Conservation (phyloP, 2,113 vertebrate species). For the Python bivittatus region DNA sequence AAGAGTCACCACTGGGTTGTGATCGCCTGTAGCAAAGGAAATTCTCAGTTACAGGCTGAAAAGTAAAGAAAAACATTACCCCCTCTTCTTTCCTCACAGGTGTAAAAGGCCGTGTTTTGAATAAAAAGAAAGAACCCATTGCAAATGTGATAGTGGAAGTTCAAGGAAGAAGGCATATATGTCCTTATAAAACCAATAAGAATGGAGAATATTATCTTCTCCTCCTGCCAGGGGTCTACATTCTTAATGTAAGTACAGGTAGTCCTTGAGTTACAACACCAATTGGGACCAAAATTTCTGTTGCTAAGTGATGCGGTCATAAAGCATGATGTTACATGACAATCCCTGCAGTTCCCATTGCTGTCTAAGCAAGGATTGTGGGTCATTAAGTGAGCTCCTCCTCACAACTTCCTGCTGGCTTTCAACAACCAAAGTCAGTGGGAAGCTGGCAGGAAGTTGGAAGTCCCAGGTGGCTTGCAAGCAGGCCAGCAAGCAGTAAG, state of each 20-base stretch:
- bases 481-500: too few relatives aligned
- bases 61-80: neutral
- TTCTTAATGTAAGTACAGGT: slow-evolving; percentile 81
- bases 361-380: too few relatives aligned
- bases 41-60: neutral
- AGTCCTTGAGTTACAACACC: too few relatives aligned
- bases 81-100: slow-evolving; percentile 70
- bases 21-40: neutral
- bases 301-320: too few relatives aligned
- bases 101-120: slow-evolving; percentile 89
- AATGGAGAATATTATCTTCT: slow-evolving; percentile 92
- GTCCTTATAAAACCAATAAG: slow-evolving; percentile 83
- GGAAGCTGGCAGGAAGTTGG: too few relatives aligned
- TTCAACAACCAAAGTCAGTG: too few relatives aligned
- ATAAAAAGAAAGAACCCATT: slow-evolving; percentile 74
- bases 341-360: too few relatives aligned
- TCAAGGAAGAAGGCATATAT: slow-evolving; percentile 79
- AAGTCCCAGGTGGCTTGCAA: too few relatives aligned
- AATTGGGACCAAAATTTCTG: too few relatives aligned
- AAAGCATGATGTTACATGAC: too few relatives aligned
- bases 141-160: slow-evolving; percentile 84
- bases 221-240: slow-evolving; percentile 87
- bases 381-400: too few relatives aligned
- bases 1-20: neutral
- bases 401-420: too few relatives aligned